Evolutionary conservation across 2,113 vertebrate species (phyloP).

Genomic region (Hymenochirus boettgeri): DNA sequence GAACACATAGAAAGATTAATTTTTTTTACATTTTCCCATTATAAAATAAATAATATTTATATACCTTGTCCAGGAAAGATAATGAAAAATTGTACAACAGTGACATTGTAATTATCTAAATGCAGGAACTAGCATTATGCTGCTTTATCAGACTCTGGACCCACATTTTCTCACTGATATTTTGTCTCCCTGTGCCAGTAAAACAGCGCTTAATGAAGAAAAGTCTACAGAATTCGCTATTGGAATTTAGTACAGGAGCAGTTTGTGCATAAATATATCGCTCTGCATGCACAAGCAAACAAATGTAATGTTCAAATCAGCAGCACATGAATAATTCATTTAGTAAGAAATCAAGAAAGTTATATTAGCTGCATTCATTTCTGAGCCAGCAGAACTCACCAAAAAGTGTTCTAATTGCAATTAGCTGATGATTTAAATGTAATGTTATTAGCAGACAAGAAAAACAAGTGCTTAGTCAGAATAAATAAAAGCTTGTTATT

Average conservation of each 20-base stretch:
- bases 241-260: conserved; percentile 9
- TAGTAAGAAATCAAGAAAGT: conserved; percentile 42
- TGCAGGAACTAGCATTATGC: too few species aligned
- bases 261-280: conserved; percentile 21
- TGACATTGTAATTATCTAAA: too few species aligned
- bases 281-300: conserved; percentile 30
- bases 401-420: conserved; percentile 42
- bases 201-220: neutral
- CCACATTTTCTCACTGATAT: neutral
- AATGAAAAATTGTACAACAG: too few species aligned
- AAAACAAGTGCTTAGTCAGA: conserved; percentile 40
- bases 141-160: too few species aligned
- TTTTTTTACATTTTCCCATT: too few species aligned
- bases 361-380: conserved; percentile 41
- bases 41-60: too few species aligned
- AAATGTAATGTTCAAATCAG: conserved; percentile 42
- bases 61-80: too few species aligned
- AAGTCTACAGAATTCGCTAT: conserved; percentile 5
- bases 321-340: conserved; percentile 42
- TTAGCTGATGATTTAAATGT: conserved; percentile 40
- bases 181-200: neutral
- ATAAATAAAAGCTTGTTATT: conserved; percentile 35
- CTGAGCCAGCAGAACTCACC: conserved; percentile 33
- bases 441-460: conserved; percentile 40
- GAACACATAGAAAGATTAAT: too few species aligned